Conservation (phyloP, 1,140 invertebrate species). For the Asbolus verrucosus region DNA sequence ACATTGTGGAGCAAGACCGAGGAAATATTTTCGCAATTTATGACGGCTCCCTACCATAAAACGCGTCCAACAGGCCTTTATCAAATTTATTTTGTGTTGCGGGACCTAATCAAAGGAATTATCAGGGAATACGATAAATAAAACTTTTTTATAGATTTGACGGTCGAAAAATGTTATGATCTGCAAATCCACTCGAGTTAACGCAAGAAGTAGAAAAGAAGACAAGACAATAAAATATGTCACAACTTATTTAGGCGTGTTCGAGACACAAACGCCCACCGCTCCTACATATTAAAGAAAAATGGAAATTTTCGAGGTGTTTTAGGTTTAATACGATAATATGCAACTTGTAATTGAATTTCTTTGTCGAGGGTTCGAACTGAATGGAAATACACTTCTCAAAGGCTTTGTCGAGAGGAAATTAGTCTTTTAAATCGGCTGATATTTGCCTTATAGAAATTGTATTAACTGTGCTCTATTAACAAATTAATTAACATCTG, state of each 20-base stretch:
- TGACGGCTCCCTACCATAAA: slow-evolving; percentile 9
- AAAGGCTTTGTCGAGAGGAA: no score
- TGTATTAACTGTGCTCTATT: no score
- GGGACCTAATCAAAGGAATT: slow-evolving; percentile 6
- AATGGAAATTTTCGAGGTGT: neutral
- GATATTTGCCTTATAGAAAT: no score
- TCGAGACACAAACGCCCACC: neutral
- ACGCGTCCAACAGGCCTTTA: slow-evolving; percentile 5
- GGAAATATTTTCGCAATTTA: no score
- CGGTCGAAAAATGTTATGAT: slow-evolving; percentile 5
- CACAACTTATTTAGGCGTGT: neutral
- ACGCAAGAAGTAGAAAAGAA: no score
- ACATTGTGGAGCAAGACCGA: no score
- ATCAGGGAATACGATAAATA: neutral
- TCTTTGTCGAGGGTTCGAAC: no score
- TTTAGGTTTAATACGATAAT: no score
- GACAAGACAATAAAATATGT: slow-evolving; percentile 3
- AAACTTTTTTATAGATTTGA: neutral
- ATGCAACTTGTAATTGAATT: no score
- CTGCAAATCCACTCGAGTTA: slow-evolving; percentile 6
- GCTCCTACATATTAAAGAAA: neutral
- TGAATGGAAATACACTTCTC: no score
- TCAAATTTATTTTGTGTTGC: neutral
- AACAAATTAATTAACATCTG: no score
- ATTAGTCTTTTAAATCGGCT: no score